Evolutionary conservation across 2,888 invertebrate genomes (phyloP).

Genomic region (Theodoxus fluviatilis): DNA sequence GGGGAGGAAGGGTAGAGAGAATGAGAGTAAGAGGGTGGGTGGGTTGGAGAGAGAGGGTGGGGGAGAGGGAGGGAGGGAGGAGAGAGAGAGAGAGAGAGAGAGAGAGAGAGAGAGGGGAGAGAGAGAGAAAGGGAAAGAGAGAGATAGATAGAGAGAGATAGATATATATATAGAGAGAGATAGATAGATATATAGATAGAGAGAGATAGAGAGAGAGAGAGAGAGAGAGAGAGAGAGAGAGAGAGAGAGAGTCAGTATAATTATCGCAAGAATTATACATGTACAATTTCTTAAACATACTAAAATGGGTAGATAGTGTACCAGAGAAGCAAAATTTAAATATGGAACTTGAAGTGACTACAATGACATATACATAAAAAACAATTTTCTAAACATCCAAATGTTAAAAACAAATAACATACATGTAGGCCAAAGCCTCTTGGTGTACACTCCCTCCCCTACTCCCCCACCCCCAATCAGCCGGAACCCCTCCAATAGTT

Average conservation of each 20-base stretch:
- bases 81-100: neutral
- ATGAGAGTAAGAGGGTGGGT: neutral
- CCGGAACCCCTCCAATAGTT: too few relatives aligned
- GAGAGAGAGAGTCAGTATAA: neutral
- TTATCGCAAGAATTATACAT: too few relatives aligned
- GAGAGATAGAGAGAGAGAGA: neutral
- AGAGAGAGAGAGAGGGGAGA: neutral
- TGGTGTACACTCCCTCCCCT: too few relatives aligned
- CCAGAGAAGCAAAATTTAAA: too few relatives aligned
- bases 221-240: conserved; percentile 5
- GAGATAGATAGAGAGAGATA: neutral
- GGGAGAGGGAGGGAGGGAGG: neutral
- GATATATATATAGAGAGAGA: neutral
- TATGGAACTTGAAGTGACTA: too few relatives aligned
- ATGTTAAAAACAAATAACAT: too few relatives aligned
- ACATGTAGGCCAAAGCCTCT: too few relatives aligned
- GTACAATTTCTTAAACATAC: too few relatives aligned
- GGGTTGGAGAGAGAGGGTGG: neutral
- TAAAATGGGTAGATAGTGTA: too few relatives aligned
- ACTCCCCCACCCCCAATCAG: too few relatives aligned
- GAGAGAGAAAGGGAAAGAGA: conserved; percentile 4
- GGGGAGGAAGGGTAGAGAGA: conserved; percentile 68
- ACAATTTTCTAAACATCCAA: too few relatives aligned
- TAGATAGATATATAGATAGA: neutral
- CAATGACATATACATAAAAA: too few relatives aligned